Evolutionary conservation across 2,113 vertebrate species (phyloP).

Genomic region (Anseranas semipalmata): DNA sequence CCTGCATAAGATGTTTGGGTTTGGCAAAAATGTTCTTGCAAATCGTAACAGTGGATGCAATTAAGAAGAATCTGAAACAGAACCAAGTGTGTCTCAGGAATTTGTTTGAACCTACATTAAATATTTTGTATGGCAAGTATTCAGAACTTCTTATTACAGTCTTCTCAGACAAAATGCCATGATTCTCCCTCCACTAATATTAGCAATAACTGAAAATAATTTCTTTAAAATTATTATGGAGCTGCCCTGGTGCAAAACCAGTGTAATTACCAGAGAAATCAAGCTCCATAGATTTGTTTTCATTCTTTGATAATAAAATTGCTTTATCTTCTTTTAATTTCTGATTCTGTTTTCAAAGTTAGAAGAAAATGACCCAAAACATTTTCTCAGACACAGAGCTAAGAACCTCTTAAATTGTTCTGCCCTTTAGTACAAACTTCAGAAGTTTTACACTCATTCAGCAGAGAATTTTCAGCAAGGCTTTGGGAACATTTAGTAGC

Average conservation of each 20-base stretch:
- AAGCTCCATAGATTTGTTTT: not conserved
- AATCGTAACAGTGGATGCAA: not conserved
- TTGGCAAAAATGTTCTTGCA: not conserved
- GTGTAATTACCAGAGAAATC: not conserved
- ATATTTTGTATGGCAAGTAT: not conserved
- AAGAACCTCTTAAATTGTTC: not conserved
- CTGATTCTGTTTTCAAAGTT: not conserved
- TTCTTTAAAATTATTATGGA: not conserved
- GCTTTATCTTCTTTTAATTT: slow-evolving; percentile 2
- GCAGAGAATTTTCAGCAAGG: not conserved
- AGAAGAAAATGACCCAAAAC: not conserved
- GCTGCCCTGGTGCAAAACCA: not conserved
- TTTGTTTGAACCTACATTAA: not conserved
- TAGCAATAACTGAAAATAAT: not conserved
- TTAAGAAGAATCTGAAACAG: not conserved
- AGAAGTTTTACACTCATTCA: not conserved
- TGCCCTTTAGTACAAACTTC: not conserved
- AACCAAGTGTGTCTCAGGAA: not conserved
- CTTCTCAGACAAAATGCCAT: not conserved
- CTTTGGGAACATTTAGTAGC: not conserved
- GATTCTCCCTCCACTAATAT: not conserved
- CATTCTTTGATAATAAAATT: not conserved
- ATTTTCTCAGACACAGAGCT: not conserved
- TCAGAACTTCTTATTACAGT: not conserved
- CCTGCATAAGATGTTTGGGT: not conserved